Evolutionary conservation across 2,113 vertebrate genomes (phyloP).

Genomic region (Miniopterus natalensis): DNA sequence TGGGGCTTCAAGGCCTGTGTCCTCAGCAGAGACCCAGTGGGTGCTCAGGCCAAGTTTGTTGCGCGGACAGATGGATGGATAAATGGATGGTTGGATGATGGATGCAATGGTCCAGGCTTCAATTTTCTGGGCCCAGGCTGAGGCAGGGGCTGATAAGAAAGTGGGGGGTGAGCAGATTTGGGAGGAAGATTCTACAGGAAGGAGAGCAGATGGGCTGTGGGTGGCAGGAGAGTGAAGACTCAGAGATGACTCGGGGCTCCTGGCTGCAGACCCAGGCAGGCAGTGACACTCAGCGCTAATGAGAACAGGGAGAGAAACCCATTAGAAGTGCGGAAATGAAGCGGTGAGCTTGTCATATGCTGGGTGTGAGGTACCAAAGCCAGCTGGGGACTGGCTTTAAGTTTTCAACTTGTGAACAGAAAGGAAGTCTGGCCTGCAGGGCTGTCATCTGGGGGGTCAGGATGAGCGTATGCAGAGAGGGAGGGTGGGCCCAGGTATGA

Average conservation of each 20-base stretch:
- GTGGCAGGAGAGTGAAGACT: conserved; percentile 63
- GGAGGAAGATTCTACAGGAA: conserved; percentile 65
- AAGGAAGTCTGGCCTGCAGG: background rate
- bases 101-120: conserved; percentile 23
- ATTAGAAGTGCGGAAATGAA: conserved; percentile 46
- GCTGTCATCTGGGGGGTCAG: background rate
- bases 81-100: background rate
- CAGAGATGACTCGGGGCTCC: conserved; percentile 74
- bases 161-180: background rate
- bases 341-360: background rate
- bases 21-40: background rate
- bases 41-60: background rate
- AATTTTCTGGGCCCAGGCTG: background rate
- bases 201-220: conserved; percentile 75
- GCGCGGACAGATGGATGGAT: background rate
- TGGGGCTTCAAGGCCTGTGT: background rate
- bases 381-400: conserved; percentile 17
- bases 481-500: background rate
- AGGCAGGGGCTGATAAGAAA: background rate
- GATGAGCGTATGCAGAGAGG: background rate
- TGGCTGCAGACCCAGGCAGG: conserved; percentile 70
- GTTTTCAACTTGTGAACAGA: conserved; percentile 1
- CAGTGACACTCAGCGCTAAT: conserved; percentile 68
- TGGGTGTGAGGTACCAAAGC: background rate
- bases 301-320: conserved; percentile 69